Conservation (phyloP, 2,888 invertebrate species). For the Mamestra brassicae region DNA sequence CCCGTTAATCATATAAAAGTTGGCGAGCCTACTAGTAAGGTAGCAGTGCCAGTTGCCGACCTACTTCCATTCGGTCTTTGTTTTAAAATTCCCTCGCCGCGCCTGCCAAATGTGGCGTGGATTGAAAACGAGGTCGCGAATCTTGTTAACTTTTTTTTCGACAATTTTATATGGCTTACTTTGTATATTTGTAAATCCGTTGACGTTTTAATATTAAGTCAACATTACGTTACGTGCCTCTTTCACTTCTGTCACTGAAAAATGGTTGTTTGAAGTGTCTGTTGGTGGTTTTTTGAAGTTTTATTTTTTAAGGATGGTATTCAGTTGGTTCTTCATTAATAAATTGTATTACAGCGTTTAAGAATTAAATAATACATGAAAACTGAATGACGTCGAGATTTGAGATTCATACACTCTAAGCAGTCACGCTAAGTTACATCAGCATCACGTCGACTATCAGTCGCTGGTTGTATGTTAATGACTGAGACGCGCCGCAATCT, state of each 20-base stretch:
- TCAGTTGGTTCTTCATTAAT: not conserved
- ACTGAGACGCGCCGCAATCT: too few relatives aligned
- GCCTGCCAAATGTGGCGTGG: slow-evolving; percentile 80
- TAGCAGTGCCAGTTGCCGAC: slow-evolving; percentile 59
- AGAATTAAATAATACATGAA: not conserved
- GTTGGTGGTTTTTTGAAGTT: not conserved
- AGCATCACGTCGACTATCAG: too few relatives aligned
- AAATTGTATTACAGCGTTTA: not conserved
- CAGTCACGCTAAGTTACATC: too few relatives aligned
- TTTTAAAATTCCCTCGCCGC: slow-evolving; percentile 78
- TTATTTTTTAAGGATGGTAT: not conserved
- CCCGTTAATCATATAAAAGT: slow-evolving; percentile 58
- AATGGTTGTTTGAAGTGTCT: slow-evolving; percentile 21
- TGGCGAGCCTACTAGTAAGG: slow-evolving; percentile 61
- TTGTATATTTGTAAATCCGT: slow-evolving; percentile 58
- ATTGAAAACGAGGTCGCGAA: slow-evolving; percentile 74
- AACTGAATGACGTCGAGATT: too few relatives aligned
- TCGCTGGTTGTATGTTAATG: too few relatives aligned
- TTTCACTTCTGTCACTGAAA: slow-evolving; percentile 21
- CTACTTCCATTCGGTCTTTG: slow-evolving; percentile 72
- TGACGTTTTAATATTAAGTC: slow-evolving; percentile 58
- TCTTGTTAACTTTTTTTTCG: slow-evolving; percentile 65
- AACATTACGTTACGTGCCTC: slow-evolving; percentile 50
- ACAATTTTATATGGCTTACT: slow-evolving; percentile 66
- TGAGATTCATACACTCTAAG: too few relatives aligned